Evolutionary conservation across 1,140 invertebrate species (phyloP).

Genomic region (Thaumatotibia leucotreta): DNA sequence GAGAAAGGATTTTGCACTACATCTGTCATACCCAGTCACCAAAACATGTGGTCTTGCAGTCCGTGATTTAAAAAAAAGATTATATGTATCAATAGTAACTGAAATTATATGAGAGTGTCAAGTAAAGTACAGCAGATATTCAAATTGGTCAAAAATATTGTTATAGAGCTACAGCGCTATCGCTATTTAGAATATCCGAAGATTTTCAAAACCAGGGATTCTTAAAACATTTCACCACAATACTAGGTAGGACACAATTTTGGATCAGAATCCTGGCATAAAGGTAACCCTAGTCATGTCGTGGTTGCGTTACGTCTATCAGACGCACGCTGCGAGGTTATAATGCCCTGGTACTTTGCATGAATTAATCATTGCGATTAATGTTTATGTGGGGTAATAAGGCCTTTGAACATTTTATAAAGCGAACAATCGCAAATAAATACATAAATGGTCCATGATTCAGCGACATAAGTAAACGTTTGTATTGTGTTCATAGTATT

Average conservation of each 20-base stretch:
- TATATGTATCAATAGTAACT: too few species aligned
- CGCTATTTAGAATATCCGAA: too few species aligned
- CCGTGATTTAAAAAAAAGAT: too few species aligned
- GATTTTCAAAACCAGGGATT: too few species aligned
- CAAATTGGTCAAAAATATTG: too few species aligned
- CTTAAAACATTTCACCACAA: background rate
- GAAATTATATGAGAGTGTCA: too few species aligned
- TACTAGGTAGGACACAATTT: background rate
- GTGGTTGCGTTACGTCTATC: background rate
- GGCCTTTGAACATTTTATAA: background rate
- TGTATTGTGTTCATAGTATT: background rate
- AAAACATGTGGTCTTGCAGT: too few species aligned
- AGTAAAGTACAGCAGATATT: too few species aligned
- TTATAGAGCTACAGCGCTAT: too few species aligned
- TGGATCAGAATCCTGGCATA: too few species aligned
- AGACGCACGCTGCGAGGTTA: slow-evolving; percentile 1
- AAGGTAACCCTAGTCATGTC: background rate
- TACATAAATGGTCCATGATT: background rate
- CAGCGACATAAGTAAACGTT: background rate
- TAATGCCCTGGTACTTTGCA: slow-evolving; percentile 6
- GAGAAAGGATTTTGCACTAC: too few species aligned
- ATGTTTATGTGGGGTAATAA: background rate
- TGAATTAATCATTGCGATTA: slow-evolving; percentile 9
- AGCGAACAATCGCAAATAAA: background rate
- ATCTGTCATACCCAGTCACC: too few species aligned